Evolutionary conservation across 2,797 vertebrate species (phyloP), one percentile per base, ranked within the genome.

Genomic region (Craterocephalus amniculus): DNA sequence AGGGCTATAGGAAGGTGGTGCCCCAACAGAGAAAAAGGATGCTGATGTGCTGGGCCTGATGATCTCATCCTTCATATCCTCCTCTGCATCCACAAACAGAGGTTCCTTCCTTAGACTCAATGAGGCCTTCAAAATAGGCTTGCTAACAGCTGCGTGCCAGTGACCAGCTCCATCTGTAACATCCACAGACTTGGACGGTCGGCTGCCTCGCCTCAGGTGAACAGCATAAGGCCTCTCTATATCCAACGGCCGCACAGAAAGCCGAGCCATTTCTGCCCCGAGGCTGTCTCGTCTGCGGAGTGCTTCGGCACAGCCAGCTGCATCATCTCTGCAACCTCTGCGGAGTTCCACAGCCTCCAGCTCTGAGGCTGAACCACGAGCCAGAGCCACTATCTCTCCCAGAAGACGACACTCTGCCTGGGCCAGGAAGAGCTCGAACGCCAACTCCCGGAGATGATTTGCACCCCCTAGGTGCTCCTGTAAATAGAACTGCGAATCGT

Each of bases 341-440:
- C 98, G 95, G 40, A 96, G 95, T 0, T 95, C 95, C 74, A 98
- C 84, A 2, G 97, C 95, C 8, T 99, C 97, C 61, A 96, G 81
- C 92, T 98, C 97, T 0, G 95, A 94, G 18, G 97, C 96, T 20
- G 95, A 95, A 40, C 96, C 96, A 66, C 96, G 95, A 80, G 98
- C 96, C 80, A 97, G 93, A 22, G 95, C 91, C 83, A 97, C 95
- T 51, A 98, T 96, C 81, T 99, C 97, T 48, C 95, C 93, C 40
- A 99, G 93, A 71, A 98, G 96, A 81, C 97, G 96, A 48, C 98
- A 99, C 72, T 99, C 98, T 0, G 97, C 96, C 87, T 96, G 96
- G 83, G 97, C 96, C 86, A 99, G 86, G 70, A 97, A 98, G 63
- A 99, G 96, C 86, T 99, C 98, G 32, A 99, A 99, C 1, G 96